phyloP scores from a whole-genome alignment of 2,113 vertebrate genomes.

The Takifugu flavidus region DNA sequence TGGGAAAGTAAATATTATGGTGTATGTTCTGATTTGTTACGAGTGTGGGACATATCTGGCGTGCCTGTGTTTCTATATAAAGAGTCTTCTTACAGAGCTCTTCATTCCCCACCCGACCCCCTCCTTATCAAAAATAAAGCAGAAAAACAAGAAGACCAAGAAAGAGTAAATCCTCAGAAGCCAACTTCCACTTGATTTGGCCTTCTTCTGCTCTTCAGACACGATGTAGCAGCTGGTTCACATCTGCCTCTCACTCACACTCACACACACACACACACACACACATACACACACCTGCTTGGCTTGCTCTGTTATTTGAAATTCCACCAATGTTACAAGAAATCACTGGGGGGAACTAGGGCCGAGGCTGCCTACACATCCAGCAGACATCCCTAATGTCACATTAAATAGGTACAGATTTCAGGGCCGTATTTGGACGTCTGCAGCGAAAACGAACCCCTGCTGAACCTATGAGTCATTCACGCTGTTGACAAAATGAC shows the following conservation, averaged over 20 bases:
- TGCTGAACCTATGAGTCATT: too few species aligned
- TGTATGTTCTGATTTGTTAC: conserved; percentile 9
- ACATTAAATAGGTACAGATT: conserved; percentile 17
- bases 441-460: too few species aligned
- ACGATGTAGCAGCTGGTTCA: conserved; percentile 15
- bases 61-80: conserved; percentile 9
- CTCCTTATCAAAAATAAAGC: neutral
- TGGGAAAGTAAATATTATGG: conserved; percentile 46
- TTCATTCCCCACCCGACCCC: neutral
- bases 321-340: conserved; percentile 35
- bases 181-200: conserved; percentile 17
- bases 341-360: neutral
- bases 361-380: conserved; percentile 35
- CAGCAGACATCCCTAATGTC: conserved; percentile 35
- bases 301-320: conserved; percentile 21
- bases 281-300: conserved; percentile 21
- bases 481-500: too few species aligned
- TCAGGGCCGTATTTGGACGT: too few species aligned
- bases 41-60: neutral
- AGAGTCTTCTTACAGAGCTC: neutral
- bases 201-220: conserved; percentile 1
- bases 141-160: neutral
- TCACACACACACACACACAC: too few species aligned
- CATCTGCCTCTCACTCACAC: neutral
- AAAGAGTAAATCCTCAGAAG: neutral